Base-by-base conservation (phyloP, 2,888 invertebrate genomes). In the Lysandra bellargus region DNA sequence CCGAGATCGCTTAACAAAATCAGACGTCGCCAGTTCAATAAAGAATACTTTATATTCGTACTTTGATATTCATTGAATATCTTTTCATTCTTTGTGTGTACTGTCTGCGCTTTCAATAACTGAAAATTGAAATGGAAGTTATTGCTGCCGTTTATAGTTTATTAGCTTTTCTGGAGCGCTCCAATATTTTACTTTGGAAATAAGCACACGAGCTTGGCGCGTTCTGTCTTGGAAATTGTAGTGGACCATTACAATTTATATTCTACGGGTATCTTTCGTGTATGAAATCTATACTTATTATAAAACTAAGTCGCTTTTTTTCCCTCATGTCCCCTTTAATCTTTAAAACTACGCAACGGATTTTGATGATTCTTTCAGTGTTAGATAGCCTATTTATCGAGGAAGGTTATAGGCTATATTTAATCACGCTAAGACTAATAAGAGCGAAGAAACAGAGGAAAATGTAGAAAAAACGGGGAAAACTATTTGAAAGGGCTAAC, bases 141-240 rank as follows among this genome's bases (percentile, higher is more conserved):
- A 69, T 69, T 69, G 33, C 69, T 17, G 69, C 30, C 69, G 33
- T 37, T 69, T 69, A 69, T 69, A 69, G 33, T 69, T 69, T 37
- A 69, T 69, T 69, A 12, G 30, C 64, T 64, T 69, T 30, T 33
- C 33, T 69, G 33, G 69, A 69, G 33, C 33, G 33, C 14, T 37
- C 69, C 69, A 69, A 69, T 69, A 40, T 44, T 44, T 78, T 64
- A 64, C 74, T 61, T 75, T 44, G 64, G 44, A 78, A 49, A 80
- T 79, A 79, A 80, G 76, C 78, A 33, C 33, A 69, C 23, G 12
- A 12, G 64, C 14, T 33, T 17, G 69, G 69, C 6, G 1, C 12
- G 4, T 69, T 69, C 37, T 69, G 37, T 69, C 14, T 14, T 1
- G 14, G 4, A 17, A 69, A 4, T 23, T 33, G 14, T 33, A 33